Evolutionary conservation across 2,888 invertebrate species (phyloP), one percentile per base, ranked within the genome.

Genomic region (Bembecia ichneumoniformis): DNA sequence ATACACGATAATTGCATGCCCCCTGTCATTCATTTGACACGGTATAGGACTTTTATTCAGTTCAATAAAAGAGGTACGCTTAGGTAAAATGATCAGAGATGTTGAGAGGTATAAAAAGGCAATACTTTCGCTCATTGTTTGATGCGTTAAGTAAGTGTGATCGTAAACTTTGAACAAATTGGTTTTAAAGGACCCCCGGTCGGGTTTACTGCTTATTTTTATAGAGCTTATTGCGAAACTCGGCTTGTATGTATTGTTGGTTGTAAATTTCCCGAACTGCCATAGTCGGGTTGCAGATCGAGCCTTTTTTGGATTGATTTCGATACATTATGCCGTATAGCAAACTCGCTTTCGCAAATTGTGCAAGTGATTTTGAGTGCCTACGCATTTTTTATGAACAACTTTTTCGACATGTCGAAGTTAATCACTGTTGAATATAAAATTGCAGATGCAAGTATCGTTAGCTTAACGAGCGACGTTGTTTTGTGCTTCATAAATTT

Each of bases 91-190:
- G 74, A 76, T 77, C 71, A 73, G 77, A 77, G n/a, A n/a, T n/a
- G 68, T 76, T 75, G 67, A 78, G 74, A 63, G 68, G 68, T 65
- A 69, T 69, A 79, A 77, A 77, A 77, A 74, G 67, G 68, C 71
- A 74, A 77, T 77, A 72, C 77, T 74, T 74, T 73, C 70, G 57
- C 73, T 78, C 72, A 73, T 77, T 81, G 78, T 77, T 80, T 77
- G 77, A 77, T 77, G 72, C 71, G 71, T 67, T 66, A 68, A 71
- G 71, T 66, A 68, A 71, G 71, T 66, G 68, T 63, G 66, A 60
- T 79, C 81, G 75, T 84, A 81, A 82, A 83, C 65, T 69, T 66
- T 59, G 68, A 68, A 79, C 79, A 79, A 83, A 84, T 80, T 77
- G 82, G 74, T 77, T 80, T 77, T 76, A 71, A 77, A 69, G 66